Base-by-base conservation (phyloP, 2,888 invertebrate genomes). In the Pterostichus madidus region DNA sequence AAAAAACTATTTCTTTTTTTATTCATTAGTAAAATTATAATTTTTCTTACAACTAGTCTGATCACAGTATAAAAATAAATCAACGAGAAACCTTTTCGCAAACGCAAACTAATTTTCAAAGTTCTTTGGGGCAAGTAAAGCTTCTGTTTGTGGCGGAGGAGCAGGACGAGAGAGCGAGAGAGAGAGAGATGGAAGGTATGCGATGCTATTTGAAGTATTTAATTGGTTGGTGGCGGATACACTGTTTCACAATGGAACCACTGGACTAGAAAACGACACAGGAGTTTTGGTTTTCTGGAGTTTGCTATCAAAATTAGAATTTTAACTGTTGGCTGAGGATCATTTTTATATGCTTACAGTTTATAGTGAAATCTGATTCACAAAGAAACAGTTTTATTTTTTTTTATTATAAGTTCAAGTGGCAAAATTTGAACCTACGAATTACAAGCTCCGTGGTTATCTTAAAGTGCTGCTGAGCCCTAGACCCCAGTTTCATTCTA, bases 41-140 rank as follows among this genome's bases (percentile, higher is more conserved):
- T 39, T 3, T 7, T 39, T 39, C 39, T 39, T 39, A 39, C 39
- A 39, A 39, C 5, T 39, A 7, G 2, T 39, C 39, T 39, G 5
- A 39, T 6, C n/a, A n/a, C 49, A 1, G 13, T 49, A n/a, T n/a
- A 49, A 49, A 49, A 49, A 49, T 49, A 49, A 49, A 49, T n/a
- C n/a, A 8, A n/a, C 49, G 0, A n/a, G 49, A 49, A 49, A n/a
- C 13, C 56, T 56, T 13, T 1, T 24, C 24, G 24, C 24, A 24
- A 24, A 24, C 24, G 35, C 31, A 80, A 71, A 80, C 71, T 80
- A 80, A 80, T 80, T 80, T 46, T 39, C 17, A 39, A 78, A 61
- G 68, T 68, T 35, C 35, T 15, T 13, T 64, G 11, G 13, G 56
- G 56, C 56, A 56, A 35, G 32, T 56, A 77, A 75, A 75, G 53